phyloP scores from a whole-genome alignment of 2,888 invertebrate genomes.

The Kuschelorhynchus macadamiae region DNA sequence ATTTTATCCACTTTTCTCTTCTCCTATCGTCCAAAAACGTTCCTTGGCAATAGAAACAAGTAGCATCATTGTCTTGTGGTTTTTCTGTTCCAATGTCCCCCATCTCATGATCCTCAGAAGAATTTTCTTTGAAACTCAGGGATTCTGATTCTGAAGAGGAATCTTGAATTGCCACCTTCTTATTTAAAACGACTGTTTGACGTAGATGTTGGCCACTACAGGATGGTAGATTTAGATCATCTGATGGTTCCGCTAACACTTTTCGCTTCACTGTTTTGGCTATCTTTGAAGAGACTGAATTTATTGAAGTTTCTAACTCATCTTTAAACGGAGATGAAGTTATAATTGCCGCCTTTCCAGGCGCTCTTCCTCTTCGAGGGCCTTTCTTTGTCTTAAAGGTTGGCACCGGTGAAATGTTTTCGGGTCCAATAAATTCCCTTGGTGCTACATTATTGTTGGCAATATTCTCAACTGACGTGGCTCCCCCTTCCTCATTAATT shows the following conservation, averaged over 20 bases:
- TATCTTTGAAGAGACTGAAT: too few relatives aligned
- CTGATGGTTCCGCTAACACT: too few relatives aligned
- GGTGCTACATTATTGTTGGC: background rate
- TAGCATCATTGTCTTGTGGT: slow-evolving; percentile 25
- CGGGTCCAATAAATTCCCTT: background rate
- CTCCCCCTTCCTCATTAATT: background rate
- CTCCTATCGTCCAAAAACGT: slow-evolving; percentile 12
- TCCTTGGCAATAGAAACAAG: slow-evolving; percentile 11
- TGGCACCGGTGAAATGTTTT: background rate
- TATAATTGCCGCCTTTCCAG: background rate
- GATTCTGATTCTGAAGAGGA: too few relatives aligned
- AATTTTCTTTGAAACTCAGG: background rate
- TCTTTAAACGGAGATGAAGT: background rate
- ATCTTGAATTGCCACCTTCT: too few relatives aligned
- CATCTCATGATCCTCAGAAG: slow-evolving; percentile 14
- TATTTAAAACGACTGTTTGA: too few relatives aligned
- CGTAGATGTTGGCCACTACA: too few relatives aligned
- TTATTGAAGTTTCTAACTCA: background rate
- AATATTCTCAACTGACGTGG: background rate
- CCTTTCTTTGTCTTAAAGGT: background rate
- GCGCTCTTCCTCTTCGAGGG: background rate
- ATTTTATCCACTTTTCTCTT: slow-evolving; percentile 25
- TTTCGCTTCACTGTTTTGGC: too few relatives aligned
- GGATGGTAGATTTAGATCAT: too few relatives aligned
- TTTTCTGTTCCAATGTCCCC: slow-evolving; percentile 1